Percentiles rank a stretch among this genome's conserved stretches.
These are phyloP conservation scores for Melikaiella ostensackeni DNA, from an alignment of 2,888 invertebrate species.

Conservation along the genomic window DNA sequence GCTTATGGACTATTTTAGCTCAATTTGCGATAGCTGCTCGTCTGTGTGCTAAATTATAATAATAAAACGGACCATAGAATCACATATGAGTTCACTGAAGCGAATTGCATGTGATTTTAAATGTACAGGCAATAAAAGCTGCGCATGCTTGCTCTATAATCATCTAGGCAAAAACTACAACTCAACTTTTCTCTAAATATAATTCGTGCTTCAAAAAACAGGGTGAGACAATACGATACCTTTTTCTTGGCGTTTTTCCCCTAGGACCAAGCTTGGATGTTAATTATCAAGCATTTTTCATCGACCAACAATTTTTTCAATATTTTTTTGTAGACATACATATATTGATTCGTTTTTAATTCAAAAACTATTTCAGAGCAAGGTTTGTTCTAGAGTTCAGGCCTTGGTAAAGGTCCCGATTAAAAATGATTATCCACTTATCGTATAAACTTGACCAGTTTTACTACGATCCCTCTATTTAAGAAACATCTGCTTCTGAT, in stretches of 20 bases:
- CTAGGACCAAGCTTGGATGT: neutral
- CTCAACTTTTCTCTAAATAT: conserved; percentile 16
- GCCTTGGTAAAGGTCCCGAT: neutral
- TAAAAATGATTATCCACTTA: neutral
- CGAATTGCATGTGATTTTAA: conserved; percentile 35
- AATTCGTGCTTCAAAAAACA: conserved; percentile 34
- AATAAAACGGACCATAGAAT: conserved; percentile 26
- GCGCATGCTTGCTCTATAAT: conserved; percentile 35
- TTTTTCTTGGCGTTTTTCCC: neutral
- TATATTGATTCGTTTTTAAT: neutral
- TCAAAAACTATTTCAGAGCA: neutral
- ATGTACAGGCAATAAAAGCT: conserved; percentile 38
- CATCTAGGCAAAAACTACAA: conserved; percentile 24
- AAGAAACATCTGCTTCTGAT: neutral
- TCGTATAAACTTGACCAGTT: neutral
- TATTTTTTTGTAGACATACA: neutral
- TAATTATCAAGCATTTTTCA: neutral
- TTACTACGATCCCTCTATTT: neutral
- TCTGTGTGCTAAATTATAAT: conserved; percentile 19
- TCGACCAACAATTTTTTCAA: neutral
- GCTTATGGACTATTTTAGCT: neutral
- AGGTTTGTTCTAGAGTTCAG: conserved; percentile 4
- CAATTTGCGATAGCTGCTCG: neutral
- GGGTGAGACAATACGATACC: neutral
- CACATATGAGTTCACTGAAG: conserved; percentile 38